A percentile compares a stretch with the other conserved stretches of the same genome.
Evolutionary conservation across 2,888 invertebrate species (phyloP).

Genomic region (Seira musarum): DNA sequence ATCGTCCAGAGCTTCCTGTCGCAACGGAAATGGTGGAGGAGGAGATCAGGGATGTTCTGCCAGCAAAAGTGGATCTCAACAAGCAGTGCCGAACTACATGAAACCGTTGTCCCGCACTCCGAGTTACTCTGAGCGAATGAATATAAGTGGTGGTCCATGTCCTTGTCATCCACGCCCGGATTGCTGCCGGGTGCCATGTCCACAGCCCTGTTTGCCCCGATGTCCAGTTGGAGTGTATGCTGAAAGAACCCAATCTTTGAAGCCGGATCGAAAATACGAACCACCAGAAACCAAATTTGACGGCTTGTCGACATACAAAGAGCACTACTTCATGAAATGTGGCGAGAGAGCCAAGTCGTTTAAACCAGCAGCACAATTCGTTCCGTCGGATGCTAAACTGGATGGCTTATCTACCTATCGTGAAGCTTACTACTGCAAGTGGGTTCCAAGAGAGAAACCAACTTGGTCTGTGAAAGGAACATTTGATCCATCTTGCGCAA

Average conservation of each 20-base stretch:
- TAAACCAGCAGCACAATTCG: conserved; percentile 54
- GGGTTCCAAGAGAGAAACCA: conserved; percentile 39
- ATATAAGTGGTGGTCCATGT: conserved; percentile 40
- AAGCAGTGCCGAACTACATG: conserved; percentile 51
- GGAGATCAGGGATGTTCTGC: conserved; percentile 22
- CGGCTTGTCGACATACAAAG: conserved; percentile 52
- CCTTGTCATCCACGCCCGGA: conserved; percentile 59
- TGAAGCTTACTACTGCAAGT: conserved; percentile 49
- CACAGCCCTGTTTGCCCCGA: conserved; percentile 38
- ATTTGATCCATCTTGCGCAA: conserved; percentile 56
- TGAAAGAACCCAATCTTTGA: conserved; percentile 45
- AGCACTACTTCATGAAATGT: conserved; percentile 61
- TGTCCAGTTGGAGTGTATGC: conserved; percentile 61
- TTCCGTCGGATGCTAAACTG: conserved; percentile 56
- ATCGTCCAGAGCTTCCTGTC: conserved; percentile 30
- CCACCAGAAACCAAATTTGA: conserved; percentile 52
- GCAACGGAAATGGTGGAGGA: conserved; percentile 19
- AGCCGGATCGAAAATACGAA: conserved; percentile 58
- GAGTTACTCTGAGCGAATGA: conserved; percentile 43
- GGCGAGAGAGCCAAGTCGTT: conserved; percentile 49
- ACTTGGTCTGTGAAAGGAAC: conserved; percentile 41
- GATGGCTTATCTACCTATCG: conserved; percentile 61
- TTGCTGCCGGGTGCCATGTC: conserved; percentile 59
- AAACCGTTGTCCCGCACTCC: conserved; percentile 56
- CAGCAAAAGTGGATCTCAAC: conserved; percentile 24